Percentiles rank a stretch among this genome's conserved stretches.
These are phyloP conservation scores for Diglossa cyanea DNA, from an alignment of 2,797 vertebrate genomes.

Conservation along the genomic window DNA sequence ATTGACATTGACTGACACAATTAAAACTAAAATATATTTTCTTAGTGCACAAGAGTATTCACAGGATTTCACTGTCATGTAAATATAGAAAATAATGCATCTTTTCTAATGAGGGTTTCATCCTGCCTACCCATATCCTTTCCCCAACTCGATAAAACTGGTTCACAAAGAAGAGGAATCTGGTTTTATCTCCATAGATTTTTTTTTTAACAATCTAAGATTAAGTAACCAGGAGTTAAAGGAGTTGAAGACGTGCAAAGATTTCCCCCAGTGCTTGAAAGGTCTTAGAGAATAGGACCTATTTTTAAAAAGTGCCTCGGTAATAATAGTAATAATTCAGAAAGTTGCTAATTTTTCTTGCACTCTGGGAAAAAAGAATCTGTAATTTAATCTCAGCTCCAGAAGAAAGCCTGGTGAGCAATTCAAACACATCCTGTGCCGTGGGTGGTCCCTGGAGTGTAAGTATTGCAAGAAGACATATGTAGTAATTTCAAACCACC, in stretches of 20 bases:
- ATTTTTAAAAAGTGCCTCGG: background rate
- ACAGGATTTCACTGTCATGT: background rate
- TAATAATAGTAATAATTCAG: slow-evolving; percentile 2
- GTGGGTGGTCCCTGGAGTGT: slow-evolving; percentile 42
- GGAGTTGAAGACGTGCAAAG: background rate
- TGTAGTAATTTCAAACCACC: slow-evolving; percentile 25
- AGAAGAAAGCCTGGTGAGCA: slow-evolving; percentile 30
- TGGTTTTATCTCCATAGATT: background rate
- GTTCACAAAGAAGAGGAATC: background rate
- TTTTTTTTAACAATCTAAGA: background rate
- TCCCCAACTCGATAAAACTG: background rate
- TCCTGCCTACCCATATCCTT: background rate
- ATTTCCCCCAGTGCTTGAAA: background rate
- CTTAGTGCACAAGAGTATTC: background rate
- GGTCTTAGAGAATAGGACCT: background rate
- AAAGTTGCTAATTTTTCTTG: slow-evolving; percentile 21
- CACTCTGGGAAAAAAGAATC: background rate
- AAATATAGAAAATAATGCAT: background rate
- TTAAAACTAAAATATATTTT: slow-evolving; percentile 49
- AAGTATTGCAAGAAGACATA: slow-evolving; percentile 30
- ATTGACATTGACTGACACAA: slow-evolving; percentile 45
- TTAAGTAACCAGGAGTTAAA: background rate
- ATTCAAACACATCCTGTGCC: slow-evolving; percentile 35
- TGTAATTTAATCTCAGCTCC: background rate
- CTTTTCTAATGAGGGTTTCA: slow-evolving; percentile 1